phyloP scores from a whole-genome alignment of 2,797 vertebrate genomes.

The Catostomus latipinnis region DNA sequence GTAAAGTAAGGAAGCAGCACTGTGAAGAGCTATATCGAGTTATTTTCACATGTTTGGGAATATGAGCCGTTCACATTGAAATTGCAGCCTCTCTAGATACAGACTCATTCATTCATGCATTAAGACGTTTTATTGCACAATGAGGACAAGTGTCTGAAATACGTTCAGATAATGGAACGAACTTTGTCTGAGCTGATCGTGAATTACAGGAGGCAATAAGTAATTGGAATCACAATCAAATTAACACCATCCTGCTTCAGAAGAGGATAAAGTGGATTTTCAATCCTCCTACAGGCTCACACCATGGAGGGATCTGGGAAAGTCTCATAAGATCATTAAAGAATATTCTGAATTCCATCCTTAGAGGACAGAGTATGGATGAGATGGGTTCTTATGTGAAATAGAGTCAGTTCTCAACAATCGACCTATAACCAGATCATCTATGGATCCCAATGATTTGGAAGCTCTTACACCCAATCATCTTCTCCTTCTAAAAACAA shows the following conservation, averaged over 20 bases:
- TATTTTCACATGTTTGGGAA: neutral
- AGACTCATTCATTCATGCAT: neutral
- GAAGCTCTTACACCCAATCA: neutral
- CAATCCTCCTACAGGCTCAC: no score
- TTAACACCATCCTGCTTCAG: no score
- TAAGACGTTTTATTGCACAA: neutral
- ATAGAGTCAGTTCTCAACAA: neutral
- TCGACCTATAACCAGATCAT: neutral
- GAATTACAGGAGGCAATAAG: constrained; percentile 18
- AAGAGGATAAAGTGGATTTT: no score
- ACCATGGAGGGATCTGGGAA: no score
- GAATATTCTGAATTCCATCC: no score
- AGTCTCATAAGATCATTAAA: no score
- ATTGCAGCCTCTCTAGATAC: neutral
- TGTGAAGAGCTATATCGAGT: no score
- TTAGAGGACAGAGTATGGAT: neutral
- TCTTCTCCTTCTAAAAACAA: neutral
- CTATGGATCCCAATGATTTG: neutral
- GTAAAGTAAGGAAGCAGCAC: no score
- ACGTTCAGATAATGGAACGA: neutral
- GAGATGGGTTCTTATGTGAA: neutral
- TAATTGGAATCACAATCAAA: constrained; percentile 3
- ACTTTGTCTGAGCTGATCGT: neutral
- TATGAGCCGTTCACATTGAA: neutral
- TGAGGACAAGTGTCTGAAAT: neutral